Evolutionary conservation across 1,140 invertebrate species (phyloP), one percentile per base, ranked within the genome.

Genomic region (Melanaphis sacchari): DNA sequence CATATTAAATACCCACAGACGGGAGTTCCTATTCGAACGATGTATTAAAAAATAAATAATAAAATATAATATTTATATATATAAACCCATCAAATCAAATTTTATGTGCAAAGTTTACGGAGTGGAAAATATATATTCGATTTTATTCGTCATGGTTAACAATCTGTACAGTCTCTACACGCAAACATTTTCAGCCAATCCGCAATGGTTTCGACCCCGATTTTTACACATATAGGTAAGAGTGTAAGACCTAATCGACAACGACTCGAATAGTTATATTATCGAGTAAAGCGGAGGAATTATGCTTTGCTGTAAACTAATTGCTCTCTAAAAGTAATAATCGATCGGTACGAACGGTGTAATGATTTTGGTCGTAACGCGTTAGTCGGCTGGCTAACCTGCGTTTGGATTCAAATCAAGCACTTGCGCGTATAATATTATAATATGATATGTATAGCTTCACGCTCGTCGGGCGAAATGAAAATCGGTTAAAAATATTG

Each of bases 291-390:
- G 31, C 31, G 59, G 59, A 76, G n/a, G n/a, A n/a, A n/a, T n/a
- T n/a, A n/a, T 5, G 59, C 31, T 76, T n/a, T 36, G n/a, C 31
- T 5, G 15, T 76, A 6, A 6, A 76, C 31, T 76, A n/a, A 76
- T 76, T 76, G n/a, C 59, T n/a, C 59, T n/a, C 36, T 76, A 76
- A n/a, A 76, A 76, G 59, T 76, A 76, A 76, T 76, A 76, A 76
- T 76, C 59, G 59, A 76, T 76, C 59, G 59, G 31, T 76, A 76
- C 31, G 6, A 76, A 76, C 59, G 59, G n/a, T 76, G n/a, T 76
- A 76, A 76, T 76, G 59, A 66, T 66, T 31, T n/a, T n/a, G n/a
- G n/a, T 66, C 36, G 31, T n/a, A n/a, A n/a, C 15, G 54, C 24
- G 31, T 76, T 76, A n/a, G 5, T 76, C 59, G 15, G 31, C 59